A percentile compares a stretch with the other conserved stretches of the same genome.
Evolutionary conservation across 2,888 invertebrate species (phyloP).

Genomic region (Chrysolina americana): DNA sequence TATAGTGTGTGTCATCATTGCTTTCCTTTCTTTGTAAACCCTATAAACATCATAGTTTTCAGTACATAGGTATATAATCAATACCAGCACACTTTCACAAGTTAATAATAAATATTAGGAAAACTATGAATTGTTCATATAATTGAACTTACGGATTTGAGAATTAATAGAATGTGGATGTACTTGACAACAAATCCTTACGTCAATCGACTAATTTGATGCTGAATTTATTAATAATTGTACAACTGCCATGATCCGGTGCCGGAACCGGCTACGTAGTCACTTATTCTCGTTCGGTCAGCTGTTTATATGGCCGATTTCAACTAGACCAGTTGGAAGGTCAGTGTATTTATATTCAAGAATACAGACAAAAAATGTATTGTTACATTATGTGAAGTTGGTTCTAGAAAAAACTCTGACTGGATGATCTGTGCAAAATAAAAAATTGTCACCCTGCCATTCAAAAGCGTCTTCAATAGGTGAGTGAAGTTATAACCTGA

Average conservation of each 20-base stretch:
- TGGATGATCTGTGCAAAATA: constrained; percentile 7
- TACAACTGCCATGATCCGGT: background rate
- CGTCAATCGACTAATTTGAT: too few species aligned
- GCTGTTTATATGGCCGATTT: constrained; percentile 22
- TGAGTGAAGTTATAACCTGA: constrained; percentile 14
- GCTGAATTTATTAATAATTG: background rate
- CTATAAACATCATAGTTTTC: too few species aligned
- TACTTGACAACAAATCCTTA: too few species aligned
- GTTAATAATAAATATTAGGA: too few species aligned
- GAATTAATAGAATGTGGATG: too few species aligned
- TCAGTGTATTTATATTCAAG: constrained; percentile 14
- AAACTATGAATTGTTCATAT: too few species aligned
- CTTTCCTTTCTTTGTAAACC: too few species aligned
- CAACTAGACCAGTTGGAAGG: constrained; percentile 5
- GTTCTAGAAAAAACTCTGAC: constrained; percentile 11
- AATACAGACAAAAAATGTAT: constrained; percentile 8
- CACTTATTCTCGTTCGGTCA: constrained; percentile 7
- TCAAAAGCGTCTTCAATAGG: constrained; percentile 21
- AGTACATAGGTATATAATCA: too few species aligned
- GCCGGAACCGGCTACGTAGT: background rate
- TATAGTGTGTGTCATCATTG: too few species aligned
- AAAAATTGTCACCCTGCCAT: background rate
- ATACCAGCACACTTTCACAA: too few species aligned
- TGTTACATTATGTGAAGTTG: constrained; percentile 19
- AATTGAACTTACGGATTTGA: too few species aligned